phyloP scores from a whole-genome alignment of 2,797 vertebrate species.

The Pygocentrus nattereri region DNA sequence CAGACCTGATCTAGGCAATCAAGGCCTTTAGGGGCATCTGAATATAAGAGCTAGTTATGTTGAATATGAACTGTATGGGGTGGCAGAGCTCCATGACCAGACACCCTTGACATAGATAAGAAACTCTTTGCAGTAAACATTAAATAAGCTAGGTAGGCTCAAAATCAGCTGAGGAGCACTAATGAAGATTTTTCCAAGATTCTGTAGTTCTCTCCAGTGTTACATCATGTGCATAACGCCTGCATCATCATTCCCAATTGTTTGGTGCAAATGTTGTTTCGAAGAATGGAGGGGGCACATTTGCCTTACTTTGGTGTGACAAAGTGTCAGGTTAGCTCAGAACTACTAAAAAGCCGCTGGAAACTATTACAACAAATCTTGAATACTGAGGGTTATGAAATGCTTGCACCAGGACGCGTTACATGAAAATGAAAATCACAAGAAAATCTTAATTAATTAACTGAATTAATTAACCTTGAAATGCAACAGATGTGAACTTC shows the following conservation, averaged over 20 bases:
- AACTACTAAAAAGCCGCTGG: not conserved
- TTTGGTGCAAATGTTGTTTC: not conserved
- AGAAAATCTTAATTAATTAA: too few species aligned
- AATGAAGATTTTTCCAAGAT: not conserved
- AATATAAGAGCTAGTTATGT: too few species aligned
- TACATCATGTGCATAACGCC: too few species aligned
- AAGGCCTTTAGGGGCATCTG: too few species aligned
- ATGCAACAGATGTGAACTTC: not conserved
- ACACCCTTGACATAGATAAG: not conserved
- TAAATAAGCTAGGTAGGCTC: slow-evolving; percentile 22
- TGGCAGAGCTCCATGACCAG: too few species aligned
- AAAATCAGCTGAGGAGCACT: slow-evolving; percentile 19
- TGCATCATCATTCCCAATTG: not conserved
- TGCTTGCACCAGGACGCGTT: not conserved
- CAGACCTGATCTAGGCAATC: too few species aligned
- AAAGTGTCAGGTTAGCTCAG: not conserved
- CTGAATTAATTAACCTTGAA: too few species aligned
- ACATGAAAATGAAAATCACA: not conserved
- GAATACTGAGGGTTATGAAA: not conserved
- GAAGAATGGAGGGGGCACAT: not conserved
- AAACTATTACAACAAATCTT: not conserved
- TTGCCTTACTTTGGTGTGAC: not conserved
- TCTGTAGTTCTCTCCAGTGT: not conserved
- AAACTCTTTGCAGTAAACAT: not conserved
- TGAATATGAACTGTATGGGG: too few species aligned